Evolutionary conservation across 2,888 invertebrate species (phyloP).

Genomic region (Schizotus pectinicornis): DNA sequence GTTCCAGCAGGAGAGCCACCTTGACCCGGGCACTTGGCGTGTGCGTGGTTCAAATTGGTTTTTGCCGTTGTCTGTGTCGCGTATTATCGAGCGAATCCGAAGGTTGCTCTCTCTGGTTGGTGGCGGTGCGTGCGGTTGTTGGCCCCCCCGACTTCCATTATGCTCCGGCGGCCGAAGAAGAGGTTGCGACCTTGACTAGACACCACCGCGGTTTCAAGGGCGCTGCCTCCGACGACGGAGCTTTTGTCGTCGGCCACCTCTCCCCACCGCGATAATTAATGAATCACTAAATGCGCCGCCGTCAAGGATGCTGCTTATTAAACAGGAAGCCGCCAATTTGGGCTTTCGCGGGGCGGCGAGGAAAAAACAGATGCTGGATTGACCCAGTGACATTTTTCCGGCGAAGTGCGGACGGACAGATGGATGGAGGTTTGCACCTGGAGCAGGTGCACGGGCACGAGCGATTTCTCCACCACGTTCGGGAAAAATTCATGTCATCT

Average conservation of each 20-base stretch:
- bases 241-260: too few relatives aligned
- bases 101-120: constrained; percentile 3
- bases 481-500: too few relatives aligned
- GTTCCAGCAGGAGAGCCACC: background rate
- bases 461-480: too few relatives aligned
- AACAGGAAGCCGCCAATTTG: constrained; percentile 26
- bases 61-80: constrained; percentile 7
- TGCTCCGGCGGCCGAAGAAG: background rate
- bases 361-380: background rate
- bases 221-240: constrained; percentile 1
- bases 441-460: too few relatives aligned
- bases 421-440: too few relatives aligned
- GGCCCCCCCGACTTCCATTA: constrained; percentile 8
- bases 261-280: constrained; percentile 10
- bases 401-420: too few relatives aligned
- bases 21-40: constrained; percentile 3
- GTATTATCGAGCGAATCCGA: constrained; percentile 12
- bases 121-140: constrained; percentile 20
- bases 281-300: constrained; percentile 18
- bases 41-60: background rate
- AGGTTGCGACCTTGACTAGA: constrained; percentile 11
- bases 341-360: constrained; percentile 10
- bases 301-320: constrained; percentile 25
- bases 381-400: too few relatives aligned
- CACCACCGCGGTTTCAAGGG: constrained; percentile 11